These are phyloP conservation scores for Sardina pilchardus DNA, from an alignment of 2,113 vertebrate species.

Conservation along the genomic window DNA sequence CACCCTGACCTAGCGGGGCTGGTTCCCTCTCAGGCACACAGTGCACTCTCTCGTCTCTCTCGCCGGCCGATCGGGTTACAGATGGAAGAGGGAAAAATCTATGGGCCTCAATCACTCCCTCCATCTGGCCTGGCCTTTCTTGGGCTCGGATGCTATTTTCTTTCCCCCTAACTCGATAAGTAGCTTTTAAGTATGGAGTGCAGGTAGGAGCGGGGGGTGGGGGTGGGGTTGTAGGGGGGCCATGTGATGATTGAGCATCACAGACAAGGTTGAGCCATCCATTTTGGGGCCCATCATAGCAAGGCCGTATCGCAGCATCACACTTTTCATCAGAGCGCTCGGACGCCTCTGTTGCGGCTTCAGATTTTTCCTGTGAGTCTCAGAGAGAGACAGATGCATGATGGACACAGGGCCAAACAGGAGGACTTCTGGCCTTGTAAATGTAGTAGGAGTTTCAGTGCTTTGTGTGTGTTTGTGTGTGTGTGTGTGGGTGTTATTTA, in stretches of 20 bases:
- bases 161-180: constrained; percentile 76
- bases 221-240: neutral
- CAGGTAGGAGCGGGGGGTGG: neutral
- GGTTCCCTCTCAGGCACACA: neutral
- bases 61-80: constrained; percentile 66
- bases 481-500: neutral
- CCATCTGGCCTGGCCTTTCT: constrained; percentile 56
- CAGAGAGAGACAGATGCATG: neutral
- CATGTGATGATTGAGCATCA: constrained; percentile 56
- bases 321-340: constrained; percentile 65
- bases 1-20: neutral
- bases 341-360: constrained; percentile 13
- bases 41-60: constrained; percentile 68
- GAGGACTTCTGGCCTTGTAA: neutral
- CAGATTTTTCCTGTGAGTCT: neutral
- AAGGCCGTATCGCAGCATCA: constrained; percentile 34
- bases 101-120: constrained; percentile 71
- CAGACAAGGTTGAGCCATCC: constrained; percentile 47
- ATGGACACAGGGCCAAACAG: neutral
- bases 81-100: constrained; percentile 61
- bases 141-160: constrained; percentile 65
- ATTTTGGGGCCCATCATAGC: constrained; percentile 56
- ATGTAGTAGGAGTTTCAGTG: neutral
- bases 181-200: constrained; percentile 75
- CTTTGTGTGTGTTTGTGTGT: constrained; percentile 16